These are phyloP conservation scores for Cryptosula pallasiana DNA, from an alignment of 2,888 invertebrate genomes.

Conservation along the genomic window DNA sequence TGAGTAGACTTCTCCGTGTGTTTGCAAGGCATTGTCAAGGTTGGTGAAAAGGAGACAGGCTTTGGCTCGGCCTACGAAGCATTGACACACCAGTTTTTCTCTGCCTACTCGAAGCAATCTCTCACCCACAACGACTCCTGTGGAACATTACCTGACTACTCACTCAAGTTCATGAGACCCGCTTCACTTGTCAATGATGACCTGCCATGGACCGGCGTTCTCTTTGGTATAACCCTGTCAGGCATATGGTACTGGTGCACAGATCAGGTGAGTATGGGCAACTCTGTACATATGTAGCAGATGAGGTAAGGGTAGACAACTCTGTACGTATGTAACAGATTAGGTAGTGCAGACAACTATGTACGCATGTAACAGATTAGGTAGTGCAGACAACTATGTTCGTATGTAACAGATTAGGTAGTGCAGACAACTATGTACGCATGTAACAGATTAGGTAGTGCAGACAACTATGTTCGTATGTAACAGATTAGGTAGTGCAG, in stretches of 20 bases:
- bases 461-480: no score
- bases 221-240: slow-evolving; percentile 50
- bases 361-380: no score
- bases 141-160: slow-evolving; percentile 1
- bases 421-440: no score
- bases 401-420: no score
- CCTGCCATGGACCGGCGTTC: slow-evolving; percentile 49
- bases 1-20: no score
- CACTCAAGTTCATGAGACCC: slow-evolving; percentile 10
- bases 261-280: slow-evolving; percentile 49
- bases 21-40: slow-evolving; percentile 7
- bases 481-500: no score
- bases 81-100: slow-evolving; percentile 11
- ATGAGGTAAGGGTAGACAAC: background rate
- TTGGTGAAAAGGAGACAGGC: background rate
- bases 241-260: slow-evolving; percentile 53
- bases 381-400: no score
- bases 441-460: no score
- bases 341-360: background rate
- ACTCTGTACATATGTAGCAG: no score
- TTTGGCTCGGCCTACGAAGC: slow-evolving; percentile 7
- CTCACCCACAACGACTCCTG: background rate
- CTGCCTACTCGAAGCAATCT: background rate
- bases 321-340: background rate
- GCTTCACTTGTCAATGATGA: slow-evolving; percentile 27